Conservation (phyloP, 2,113 vertebrate genomes). For the Drymodes brunneopygia region DNA sequence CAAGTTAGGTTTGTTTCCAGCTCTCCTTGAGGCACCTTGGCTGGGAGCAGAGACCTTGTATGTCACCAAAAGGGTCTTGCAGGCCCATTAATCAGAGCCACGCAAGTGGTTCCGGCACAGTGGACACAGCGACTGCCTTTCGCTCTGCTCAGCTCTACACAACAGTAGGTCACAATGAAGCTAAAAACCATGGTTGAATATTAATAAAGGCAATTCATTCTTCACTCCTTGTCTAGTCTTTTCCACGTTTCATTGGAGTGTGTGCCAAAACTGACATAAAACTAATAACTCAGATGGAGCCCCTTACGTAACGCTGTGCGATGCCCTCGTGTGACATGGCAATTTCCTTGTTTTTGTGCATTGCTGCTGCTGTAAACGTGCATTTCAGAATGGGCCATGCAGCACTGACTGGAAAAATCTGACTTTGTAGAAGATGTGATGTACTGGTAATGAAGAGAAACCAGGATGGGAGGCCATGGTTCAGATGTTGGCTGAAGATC, state of each 20-base stretch:
- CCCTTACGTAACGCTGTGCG: not conserved
- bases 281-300: not conserved
- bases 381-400: slow-evolving; percentile 34
- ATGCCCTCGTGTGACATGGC: not conserved
- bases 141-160: not conserved
- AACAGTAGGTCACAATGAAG: not conserved
- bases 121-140: not conserved
- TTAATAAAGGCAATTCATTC: not conserved
- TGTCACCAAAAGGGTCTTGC: not conserved
- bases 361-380: slow-evolving; percentile 29
- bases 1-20: not conserved
- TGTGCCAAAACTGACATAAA: not conserved
- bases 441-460: slow-evolving; percentile 29
- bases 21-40: not conserved
- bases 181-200: not conserved
- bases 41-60: not conserved
- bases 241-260: not conserved
- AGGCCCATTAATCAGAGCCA: not conserved
- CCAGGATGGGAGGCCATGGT: slow-evolving; percentile 9
- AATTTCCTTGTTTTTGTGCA: not conserved
- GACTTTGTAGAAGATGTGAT: slow-evolving; percentile 13
- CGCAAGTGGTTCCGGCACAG: not conserved
- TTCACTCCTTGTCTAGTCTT: not conserved
- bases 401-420: slow-evolving; percentile 9
- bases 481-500: slow-evolving; percentile 58